Percentiles rank a stretch among this genome's conserved stretches.
Evolutionary conservation across 1,140 invertebrate species (phyloP).

Genomic region (Campoletis sonorensis): DNA sequence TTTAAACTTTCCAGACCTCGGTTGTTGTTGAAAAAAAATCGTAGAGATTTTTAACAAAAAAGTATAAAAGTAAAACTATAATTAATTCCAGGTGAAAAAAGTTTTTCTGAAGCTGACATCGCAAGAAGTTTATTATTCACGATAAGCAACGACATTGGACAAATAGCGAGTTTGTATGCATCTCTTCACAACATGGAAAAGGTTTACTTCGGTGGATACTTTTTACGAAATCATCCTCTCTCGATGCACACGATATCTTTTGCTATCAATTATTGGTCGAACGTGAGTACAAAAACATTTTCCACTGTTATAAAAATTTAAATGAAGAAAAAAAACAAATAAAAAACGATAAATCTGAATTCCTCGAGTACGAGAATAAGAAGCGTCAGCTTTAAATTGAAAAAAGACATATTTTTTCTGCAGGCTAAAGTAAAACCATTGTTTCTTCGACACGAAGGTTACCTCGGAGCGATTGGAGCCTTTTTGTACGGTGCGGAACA

Average conservation of each 20-base stretch:
- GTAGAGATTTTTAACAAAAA: neutral
- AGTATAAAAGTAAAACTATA: neutral
- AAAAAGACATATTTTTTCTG: conserved; percentile 29
- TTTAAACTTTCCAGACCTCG: too few relatives aligned
- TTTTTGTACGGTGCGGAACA: conserved; percentile 85
- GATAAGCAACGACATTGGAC: conserved; percentile 88
- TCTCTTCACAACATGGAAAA: conserved; percentile 81
- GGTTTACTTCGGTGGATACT: conserved; percentile 88
- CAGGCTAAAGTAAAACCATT: conserved; percentile 82
- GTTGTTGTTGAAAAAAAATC: too few relatives aligned
- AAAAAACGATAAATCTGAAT: too few relatives aligned
- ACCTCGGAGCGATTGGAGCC: conserved; percentile 87
- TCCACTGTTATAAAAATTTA: conserved; percentile 31
- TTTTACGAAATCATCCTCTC: conserved; percentile 85
- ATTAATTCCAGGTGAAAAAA: conserved; percentile 55
- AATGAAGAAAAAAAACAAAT: too few relatives aligned
- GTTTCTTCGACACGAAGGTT: conserved; percentile 88
- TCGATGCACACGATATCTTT: conserved; percentile 87
- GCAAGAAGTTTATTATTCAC: conserved; percentile 84
- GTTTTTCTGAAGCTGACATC: conserved; percentile 81
- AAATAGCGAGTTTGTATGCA: conserved; percentile 85
- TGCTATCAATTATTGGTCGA: conserved; percentile 87
- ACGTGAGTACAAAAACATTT: conserved; percentile 66
- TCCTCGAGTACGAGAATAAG: too few relatives aligned
- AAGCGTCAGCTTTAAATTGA: conserved; percentile 1